Evolutionary conservation across 2,888 invertebrate genomes (phyloP).

Genomic region (Acanthoscelides obtectus): DNA sequence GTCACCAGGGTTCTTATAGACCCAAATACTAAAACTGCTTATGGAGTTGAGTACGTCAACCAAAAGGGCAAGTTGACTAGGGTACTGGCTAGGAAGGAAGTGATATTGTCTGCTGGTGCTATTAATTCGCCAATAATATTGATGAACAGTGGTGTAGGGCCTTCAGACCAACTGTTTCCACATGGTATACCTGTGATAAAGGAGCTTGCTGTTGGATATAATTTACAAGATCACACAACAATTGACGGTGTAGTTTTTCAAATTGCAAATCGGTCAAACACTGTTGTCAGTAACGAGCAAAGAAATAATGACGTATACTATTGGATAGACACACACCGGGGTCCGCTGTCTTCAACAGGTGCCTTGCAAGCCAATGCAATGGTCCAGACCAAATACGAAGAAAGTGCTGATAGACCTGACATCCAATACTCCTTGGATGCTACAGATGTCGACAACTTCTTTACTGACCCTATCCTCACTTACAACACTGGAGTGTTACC

Average conservation of each 20-base stretch:
- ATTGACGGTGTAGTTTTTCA: conserved; percentile 55
- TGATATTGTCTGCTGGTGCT: conserved; percentile 57
- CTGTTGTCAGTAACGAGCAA: conserved; percentile 45
- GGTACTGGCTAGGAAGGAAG: conserved; percentile 55
- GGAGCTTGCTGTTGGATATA: conserved; percentile 66
- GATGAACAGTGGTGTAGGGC: conserved; percentile 65
- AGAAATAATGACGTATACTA: conserved; percentile 47
- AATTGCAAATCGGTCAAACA: conserved; percentile 55
- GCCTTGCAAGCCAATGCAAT: conserved; percentile 57
- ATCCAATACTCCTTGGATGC: conserved; percentile 64
- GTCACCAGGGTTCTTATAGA: conserved; percentile 59
- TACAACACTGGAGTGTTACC: conserved; percentile 49
- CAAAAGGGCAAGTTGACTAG: conserved; percentile 42
- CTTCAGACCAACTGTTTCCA: conserved; percentile 51
- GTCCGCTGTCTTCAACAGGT: conserved; percentile 54
- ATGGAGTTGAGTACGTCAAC: conserved; percentile 51
- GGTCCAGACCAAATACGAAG: conserved; percentile 55
- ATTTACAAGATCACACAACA: conserved; percentile 72
- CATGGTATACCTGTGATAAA: conserved; percentile 55
- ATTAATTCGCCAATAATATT: conserved; percentile 61
- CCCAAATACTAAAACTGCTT: conserved; percentile 48
- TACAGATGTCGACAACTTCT: conserved; percentile 54
- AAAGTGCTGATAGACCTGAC: conserved; percentile 53
- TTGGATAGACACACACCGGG: conserved; percentile 46
- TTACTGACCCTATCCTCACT: conserved; percentile 52